Evolutionary conservation across 2,113 vertebrate species (phyloP).

Genomic region (Antennarius striatus): DNA sequence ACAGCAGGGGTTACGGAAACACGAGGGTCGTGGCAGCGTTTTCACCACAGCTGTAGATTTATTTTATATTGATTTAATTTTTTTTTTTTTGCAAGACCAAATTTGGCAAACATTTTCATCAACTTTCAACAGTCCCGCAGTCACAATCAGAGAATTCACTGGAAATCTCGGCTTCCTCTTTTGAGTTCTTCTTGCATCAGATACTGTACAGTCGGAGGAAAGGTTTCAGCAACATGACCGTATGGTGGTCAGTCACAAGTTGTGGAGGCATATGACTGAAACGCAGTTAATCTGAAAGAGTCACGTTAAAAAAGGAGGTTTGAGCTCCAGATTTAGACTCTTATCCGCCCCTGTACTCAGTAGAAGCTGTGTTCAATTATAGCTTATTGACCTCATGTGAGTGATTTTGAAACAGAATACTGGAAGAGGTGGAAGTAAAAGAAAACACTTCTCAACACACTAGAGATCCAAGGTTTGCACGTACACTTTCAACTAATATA

Average conservation of each 20-base stretch:
- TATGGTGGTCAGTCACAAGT: conserved; percentile 55
- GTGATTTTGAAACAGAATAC: background rate
- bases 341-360: conserved; percentile 12
- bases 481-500: too few species aligned
- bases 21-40: too few species aligned
- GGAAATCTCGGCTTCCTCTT: conserved; percentile 61
- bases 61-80: too few species aligned
- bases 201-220: background rate
- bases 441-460: too few species aligned
- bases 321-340: conserved; percentile 10
- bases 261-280: conserved; percentile 54
- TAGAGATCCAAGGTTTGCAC: too few species aligned
- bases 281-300: conserved; percentile 5
- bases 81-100: too few species aligned
- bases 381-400: conserved; percentile 50
- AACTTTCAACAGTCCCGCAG: background rate
- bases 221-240: conserved; percentile 22
- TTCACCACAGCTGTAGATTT: too few species aligned
- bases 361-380: conserved; percentile 24
- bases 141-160: conserved; percentile 11
- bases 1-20: too few species aligned
- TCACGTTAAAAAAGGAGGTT: conserved; percentile 9
- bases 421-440: too few species aligned
- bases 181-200: conserved; percentile 30
- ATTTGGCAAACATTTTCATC: too few species aligned